phyloP scores from a whole-genome alignment of 2,888 invertebrate species.

The Encarsia formosa region DNA sequence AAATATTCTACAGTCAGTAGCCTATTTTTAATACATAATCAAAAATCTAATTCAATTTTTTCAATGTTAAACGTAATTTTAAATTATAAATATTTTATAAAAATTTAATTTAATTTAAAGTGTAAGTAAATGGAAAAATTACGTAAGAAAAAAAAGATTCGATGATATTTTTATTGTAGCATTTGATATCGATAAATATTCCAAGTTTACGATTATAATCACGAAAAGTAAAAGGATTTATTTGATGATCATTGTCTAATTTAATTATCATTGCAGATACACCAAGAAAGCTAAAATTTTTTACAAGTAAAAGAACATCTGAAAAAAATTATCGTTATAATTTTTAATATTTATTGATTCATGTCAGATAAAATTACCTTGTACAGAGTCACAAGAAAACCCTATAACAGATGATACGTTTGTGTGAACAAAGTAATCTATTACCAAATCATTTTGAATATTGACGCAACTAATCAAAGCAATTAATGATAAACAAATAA shows the following conservation, averaged over 20 bases:
- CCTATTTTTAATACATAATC: too few relatives aligned
- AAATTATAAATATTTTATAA: too few relatives aligned
- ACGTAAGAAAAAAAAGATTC: background rate
- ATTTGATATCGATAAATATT: conserved; percentile 1
- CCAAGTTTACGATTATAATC: conserved; percentile 2
- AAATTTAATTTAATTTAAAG: background rate
- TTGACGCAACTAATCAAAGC: background rate
- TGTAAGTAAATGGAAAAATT: background rate
- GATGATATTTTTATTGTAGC: background rate
- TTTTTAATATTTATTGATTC: too few relatives aligned
- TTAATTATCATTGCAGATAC: background rate
- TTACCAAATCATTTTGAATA: conserved; percentile 5
- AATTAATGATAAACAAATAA: too few relatives aligned
- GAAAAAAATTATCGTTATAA: background rate
- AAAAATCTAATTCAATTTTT: too few relatives aligned
- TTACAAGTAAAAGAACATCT: background rate
- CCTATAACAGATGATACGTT: conserved; percentile 3
- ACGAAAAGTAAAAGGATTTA: background rate
- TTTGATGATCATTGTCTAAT: background rate
- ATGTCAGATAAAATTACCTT: conserved; percentile 5
- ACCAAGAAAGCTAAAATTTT: background rate
- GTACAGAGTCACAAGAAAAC: background rate
- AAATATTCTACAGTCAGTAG: too few relatives aligned
- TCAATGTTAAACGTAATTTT: too few relatives aligned
- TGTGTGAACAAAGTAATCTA: conserved; percentile 14